Conservation (phyloP, 1,140 invertebrate species). For the Xylocopa sonorina region DNA sequence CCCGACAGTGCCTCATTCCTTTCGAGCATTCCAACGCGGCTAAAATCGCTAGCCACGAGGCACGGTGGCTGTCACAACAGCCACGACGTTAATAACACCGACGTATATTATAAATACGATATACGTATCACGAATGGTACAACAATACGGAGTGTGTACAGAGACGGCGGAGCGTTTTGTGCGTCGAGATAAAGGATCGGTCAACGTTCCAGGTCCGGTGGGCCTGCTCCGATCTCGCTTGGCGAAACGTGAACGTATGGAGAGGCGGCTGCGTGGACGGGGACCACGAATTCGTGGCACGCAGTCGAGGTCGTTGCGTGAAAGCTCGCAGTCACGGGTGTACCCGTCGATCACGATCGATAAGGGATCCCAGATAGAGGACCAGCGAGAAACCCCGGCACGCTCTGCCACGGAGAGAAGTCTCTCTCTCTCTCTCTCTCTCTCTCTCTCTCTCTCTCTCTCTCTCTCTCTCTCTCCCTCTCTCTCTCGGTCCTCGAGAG, state of each 20-base stretch:
- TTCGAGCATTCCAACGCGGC: constrained; percentile 28
- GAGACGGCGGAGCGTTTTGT: not conserved
- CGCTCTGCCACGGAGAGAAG: not conserved
- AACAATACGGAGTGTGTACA: not conserved
- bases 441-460: no score
- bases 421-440: no score
- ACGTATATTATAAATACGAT: not conserved
- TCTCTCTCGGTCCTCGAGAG: no score
- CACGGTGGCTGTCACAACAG: constrained; percentile 55
- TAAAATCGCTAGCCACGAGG: constrained; percentile 29
- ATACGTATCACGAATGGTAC: not conserved
- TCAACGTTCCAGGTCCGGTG: not conserved
- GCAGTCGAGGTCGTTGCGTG: constrained; percentile 20
- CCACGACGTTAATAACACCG: constrained; percentile 47
- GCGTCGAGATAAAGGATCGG: constrained; percentile 23
- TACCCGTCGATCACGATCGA: constrained; percentile 58
- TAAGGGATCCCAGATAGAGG: constrained; percentile 39
- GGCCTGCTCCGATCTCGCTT: not conserved
- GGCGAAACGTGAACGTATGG: not conserved
- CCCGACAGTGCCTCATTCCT: constrained; percentile 47
- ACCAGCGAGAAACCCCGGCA: not conserved
- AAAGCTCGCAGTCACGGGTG: constrained; percentile 52
- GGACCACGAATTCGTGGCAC: constrained; percentile 42
- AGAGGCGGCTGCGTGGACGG: not conserved
- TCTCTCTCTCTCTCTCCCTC: no score